These are phyloP conservation scores for Caerostris extrusa DNA, from an alignment of 1,140 invertebrate species.

Conservation along the genomic window DNA sequence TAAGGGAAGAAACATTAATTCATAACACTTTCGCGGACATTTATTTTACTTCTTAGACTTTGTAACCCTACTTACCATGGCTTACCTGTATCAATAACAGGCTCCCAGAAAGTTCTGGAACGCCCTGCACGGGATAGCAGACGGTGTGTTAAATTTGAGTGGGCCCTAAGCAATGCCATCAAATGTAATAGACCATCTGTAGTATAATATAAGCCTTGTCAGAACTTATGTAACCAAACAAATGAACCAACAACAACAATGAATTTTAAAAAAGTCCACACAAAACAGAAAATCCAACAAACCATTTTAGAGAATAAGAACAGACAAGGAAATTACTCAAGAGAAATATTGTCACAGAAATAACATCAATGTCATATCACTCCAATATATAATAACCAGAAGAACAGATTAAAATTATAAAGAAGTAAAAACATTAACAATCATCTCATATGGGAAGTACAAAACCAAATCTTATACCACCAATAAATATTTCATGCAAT, in stretches of 20 bases:
- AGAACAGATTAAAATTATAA: conserved; percentile 16
- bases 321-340: conserved; percentile 24
- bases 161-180: conserved; percentile 66
- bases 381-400: conserved; percentile 44
- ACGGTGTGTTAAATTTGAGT: conserved; percentile 67
- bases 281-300: conserved; percentile 63
- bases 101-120: conserved; percentile 73
- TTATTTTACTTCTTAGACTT: conserved; percentile 48
- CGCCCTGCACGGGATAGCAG: conserved; percentile 66
- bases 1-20: conserved; percentile 22
- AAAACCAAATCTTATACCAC: background rate
- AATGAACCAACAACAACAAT: conserved; percentile 48
- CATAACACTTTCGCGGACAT: background rate
- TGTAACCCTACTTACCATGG: conserved; percentile 70
- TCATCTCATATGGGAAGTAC: background rate
- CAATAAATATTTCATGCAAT: conserved; percentile 16
- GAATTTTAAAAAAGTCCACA: background rate
- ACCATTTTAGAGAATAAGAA: conserved; percentile 35
- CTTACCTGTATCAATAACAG: conserved; percentile 63
- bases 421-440: background rate
- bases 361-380: conserved; percentile 11
- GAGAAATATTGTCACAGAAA: conserved; percentile 30
- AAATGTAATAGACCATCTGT: conserved; percentile 71
- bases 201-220: conserved; percentile 73
- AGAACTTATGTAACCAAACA: conserved; percentile 66